Conservation (phyloP, 2,888 invertebrate species). For the Homarus gammarus region DNA sequence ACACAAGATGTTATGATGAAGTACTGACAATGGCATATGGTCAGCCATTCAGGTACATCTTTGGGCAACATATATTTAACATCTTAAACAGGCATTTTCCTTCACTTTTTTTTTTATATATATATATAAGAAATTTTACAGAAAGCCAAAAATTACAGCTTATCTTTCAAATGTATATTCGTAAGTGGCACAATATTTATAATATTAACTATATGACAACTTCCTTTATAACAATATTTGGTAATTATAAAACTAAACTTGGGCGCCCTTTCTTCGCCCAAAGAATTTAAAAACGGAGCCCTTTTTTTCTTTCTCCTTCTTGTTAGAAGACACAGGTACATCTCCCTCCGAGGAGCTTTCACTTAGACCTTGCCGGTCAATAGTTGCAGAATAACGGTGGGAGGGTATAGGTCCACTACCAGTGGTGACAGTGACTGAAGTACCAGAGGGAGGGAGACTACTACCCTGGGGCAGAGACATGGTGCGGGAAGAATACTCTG, state of each 20-base stretch:
- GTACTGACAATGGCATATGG: neutral
- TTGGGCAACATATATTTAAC: constrained; percentile 22
- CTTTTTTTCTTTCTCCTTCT: constrained; percentile 73
- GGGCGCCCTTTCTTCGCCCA: constrained; percentile 75
- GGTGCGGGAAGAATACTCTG: constrained; percentile 63
- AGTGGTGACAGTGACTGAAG: constrained; percentile 12
- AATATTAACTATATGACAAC: constrained; percentile 37
- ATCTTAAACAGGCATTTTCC: constrained; percentile 24
- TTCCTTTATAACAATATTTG: constrained; percentile 66
- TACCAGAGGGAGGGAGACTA: constrained; percentile 41
- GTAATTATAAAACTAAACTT: constrained; percentile 68
- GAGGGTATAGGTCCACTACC: constrained; percentile 47
- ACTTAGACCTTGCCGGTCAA: constrained; percentile 70
- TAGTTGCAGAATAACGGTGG: constrained; percentile 69
- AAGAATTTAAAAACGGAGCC: constrained; percentile 73
- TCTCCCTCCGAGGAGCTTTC: constrained; percentile 74
- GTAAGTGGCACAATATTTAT: constrained; percentile 61
- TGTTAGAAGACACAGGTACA: constrained; percentile 62
- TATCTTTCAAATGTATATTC: constrained; percentile 52
- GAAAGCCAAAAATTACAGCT: constrained; percentile 43
- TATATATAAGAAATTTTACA: neutral
- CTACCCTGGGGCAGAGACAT: constrained; percentile 74
- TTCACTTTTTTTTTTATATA: too few relatives aligned
- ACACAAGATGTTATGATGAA: neutral
- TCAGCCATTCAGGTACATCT: constrained; percentile 62